phyloP scores from a whole-genome alignment of 1,140 invertebrate species.

The Brachionus sp. region DNA sequence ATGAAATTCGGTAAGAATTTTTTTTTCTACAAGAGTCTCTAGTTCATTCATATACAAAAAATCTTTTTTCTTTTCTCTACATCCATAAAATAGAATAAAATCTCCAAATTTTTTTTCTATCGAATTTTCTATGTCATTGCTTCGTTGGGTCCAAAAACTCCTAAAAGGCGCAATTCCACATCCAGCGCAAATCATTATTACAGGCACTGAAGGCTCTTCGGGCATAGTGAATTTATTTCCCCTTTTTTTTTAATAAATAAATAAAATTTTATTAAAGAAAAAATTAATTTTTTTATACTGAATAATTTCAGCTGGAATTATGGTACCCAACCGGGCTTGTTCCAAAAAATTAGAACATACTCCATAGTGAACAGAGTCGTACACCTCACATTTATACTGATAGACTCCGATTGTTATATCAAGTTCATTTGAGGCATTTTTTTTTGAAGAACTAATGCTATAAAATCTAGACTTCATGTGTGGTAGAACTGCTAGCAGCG shows the following conservation, averaged over 20 bases:
- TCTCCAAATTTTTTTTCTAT: constrained; percentile 64
- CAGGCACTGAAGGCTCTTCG: neutral
- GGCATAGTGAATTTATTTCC: constrained; percentile 49
- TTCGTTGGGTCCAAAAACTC: constrained; percentile 13
- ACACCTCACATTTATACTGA: constrained; percentile 72
- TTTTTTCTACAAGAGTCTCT: constrained; percentile 67
- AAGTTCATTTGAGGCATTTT: constrained; percentile 69
- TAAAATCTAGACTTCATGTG: constrained; percentile 86
- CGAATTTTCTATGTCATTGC: neutral
- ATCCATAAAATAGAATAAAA: constrained; percentile 86
- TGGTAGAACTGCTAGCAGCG: constrained; percentile 77
- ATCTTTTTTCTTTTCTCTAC: constrained; percentile 74
- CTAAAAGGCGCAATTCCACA: constrained; percentile 41
- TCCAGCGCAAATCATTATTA: constrained; percentile 40
- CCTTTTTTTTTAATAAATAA: neutral
- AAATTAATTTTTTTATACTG: constrained; percentile 68
- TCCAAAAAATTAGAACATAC: constrained; percentile 85
- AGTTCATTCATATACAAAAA: constrained; percentile 79
- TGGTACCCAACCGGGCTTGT: constrained; percentile 55
- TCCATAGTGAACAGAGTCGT: constrained; percentile 72
- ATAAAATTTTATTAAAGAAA: constrained; percentile 51
- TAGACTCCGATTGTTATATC: constrained; percentile 88
- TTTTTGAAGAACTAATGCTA: constrained; percentile 80
- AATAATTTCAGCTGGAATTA: constrained; percentile 67
- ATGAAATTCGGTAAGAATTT: constrained; percentile 75